Conservation (phyloP, 2,888 invertebrate species). For the Opisthograptis luteolata region DNA sequence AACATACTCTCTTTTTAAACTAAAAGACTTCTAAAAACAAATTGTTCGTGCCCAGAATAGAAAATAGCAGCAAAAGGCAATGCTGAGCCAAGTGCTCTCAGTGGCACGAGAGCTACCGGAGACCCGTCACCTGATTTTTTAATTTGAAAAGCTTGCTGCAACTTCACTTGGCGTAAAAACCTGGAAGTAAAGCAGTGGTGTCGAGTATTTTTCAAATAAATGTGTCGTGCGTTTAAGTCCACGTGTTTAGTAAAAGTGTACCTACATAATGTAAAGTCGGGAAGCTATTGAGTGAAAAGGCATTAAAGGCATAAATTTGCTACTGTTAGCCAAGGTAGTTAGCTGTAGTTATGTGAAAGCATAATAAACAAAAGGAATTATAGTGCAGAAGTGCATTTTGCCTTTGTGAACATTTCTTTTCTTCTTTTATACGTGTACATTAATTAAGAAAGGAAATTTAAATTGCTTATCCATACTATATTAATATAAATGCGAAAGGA, state of each 20-base stretch:
- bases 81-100: constrained; percentile 24
- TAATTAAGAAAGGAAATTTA: no score
- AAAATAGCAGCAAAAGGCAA: constrained; percentile 17
- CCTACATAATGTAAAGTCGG: neutral
- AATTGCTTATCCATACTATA: no score
- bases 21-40: neutral
- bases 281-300: no score
- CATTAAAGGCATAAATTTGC: no score
- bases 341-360: no score
- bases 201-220: constrained; percentile 25
- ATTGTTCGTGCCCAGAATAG: neutral
- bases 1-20: no score
- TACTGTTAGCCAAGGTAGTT: no score
- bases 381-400: no score
- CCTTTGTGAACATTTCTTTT: no score
- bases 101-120: constrained; percentile 28
- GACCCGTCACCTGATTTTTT: constrained; percentile 33
- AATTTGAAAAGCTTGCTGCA: constrained; percentile 30
- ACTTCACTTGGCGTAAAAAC: constrained; percentile 13
- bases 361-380: no score
- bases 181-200: constrained; percentile 15
- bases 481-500: no score
- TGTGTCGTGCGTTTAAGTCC: constrained; percentile 14
- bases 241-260: constrained; percentile 2
- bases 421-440: no score